Evolutionary conservation across 2,797 vertebrate species (phyloP).

Genomic region (Enteromius viviparus): DNA sequence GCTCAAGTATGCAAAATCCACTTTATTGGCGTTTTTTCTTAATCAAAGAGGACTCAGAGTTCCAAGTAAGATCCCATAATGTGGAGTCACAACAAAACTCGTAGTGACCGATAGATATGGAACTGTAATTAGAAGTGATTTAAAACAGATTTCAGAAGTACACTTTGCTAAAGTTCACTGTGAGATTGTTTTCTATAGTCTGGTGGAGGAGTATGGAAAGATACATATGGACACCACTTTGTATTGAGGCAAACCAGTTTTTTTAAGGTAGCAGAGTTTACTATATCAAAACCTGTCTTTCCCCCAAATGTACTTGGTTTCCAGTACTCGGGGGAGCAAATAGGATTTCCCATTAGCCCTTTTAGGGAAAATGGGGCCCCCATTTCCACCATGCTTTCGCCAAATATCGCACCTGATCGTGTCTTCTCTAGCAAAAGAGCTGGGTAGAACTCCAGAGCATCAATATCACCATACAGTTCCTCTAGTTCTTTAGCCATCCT

Average conservation of each 20-base stretch:
- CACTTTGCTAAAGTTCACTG: conserved; percentile 48
- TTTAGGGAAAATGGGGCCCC: conserved; percentile 96
- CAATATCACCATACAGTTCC: conserved; percentile 89
- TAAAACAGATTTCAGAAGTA: background rate
- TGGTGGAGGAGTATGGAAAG: conserved; percentile 78
- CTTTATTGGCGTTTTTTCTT: too few species aligned
- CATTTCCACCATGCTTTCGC: conserved; percentile 95
- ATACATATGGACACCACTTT: conserved; percentile 87
- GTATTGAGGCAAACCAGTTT: conserved; percentile 90
- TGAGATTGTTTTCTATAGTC: conserved; percentile 43
- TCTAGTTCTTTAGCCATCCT: conserved; percentile 83
- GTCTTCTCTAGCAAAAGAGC: conserved; percentile 88
- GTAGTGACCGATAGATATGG: too few species aligned
- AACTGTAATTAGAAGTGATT: background rate
- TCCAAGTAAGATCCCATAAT: too few species aligned
- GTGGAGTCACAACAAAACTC: too few species aligned
- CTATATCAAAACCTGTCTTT: conserved; percentile 83
- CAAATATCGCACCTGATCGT: conserved; percentile 81
- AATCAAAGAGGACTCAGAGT: too few species aligned
- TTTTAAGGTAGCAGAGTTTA: conserved; percentile 84
- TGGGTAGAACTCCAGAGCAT: conserved; percentile 90
- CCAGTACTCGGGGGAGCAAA: conserved; percentile 96
- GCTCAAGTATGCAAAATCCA: too few species aligned
- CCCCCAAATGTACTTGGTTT: conserved; percentile 96
- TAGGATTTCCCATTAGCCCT: conserved; percentile 92